A percentile compares a stretch with the other conserved stretches of the same genome.
phyloP scores from a whole-genome alignment of 1,140 invertebrate species.

The Scaptodrosophila lebanonensis region DNA sequence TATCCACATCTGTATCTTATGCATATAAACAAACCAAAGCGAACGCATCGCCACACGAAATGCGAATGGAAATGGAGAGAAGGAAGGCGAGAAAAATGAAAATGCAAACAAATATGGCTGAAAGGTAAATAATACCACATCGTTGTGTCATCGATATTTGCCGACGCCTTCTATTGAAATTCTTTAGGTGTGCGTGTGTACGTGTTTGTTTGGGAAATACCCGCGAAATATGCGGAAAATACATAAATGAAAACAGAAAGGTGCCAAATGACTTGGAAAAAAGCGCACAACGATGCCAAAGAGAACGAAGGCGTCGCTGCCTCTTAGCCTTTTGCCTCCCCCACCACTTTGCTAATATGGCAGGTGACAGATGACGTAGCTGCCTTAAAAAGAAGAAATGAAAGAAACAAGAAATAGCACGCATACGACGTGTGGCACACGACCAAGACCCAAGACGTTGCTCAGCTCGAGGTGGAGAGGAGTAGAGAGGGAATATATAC shows the following conservation, averaged over 20 bases:
- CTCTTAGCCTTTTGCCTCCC: too few species aligned
- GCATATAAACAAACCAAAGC: too few species aligned
- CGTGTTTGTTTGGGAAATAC: constrained; percentile 63
- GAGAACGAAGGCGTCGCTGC: constrained; percentile 9
- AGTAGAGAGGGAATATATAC: too few species aligned
- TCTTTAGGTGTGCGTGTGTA: constrained; percentile 1
- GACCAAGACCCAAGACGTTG: constrained; percentile 33
- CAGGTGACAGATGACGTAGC: constrained; percentile 70
- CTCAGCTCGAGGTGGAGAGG: too few species aligned
- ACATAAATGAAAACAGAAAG: constrained; percentile 29
- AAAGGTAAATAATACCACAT: too few species aligned
- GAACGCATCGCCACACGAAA: too few species aligned
- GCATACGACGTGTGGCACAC: constrained; percentile 70
- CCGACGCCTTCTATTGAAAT: constrained; percentile 5
- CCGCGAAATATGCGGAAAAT: constrained; percentile 46
- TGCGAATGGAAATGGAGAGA: too few species aligned
- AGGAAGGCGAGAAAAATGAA: too few species aligned
- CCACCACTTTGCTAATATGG: too few species aligned
- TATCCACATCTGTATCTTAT: too few species aligned
- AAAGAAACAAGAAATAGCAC: too few species aligned
- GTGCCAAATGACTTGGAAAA: constrained; percentile 1
- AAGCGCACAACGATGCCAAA: background rate
- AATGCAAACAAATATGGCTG: too few species aligned
- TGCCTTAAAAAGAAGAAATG: constrained; percentile 57
- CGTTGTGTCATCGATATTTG: constrained; percentile 52